Percentiles rank a stretch among this genome's conserved stretches.
Evolutionary conservation across 2,797 vertebrate genomes (phyloP).

Genomic region (Lepilemur septentrionalis): DNA sequence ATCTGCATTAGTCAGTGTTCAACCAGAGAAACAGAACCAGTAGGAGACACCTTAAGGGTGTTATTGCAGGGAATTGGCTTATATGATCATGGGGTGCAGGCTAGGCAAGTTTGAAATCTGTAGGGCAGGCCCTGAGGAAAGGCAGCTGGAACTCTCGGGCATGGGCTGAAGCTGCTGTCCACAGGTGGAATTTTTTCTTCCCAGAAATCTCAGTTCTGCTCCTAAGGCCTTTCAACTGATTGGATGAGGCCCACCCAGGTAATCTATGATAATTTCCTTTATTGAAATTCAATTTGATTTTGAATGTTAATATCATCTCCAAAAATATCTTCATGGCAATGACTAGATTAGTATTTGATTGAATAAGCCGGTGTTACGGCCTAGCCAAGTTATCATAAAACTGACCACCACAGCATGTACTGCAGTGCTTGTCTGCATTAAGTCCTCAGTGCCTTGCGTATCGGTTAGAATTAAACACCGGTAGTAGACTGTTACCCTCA

Average conservation of each 20-base stretch:
- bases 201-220: not conserved
- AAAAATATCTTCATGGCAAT: not conserved
- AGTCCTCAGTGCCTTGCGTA: not conserved
- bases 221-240: not conserved
- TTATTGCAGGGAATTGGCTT: not conserved
- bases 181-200: not conserved
- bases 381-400: not conserved
- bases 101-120: not conserved
- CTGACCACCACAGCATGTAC: not conserved
- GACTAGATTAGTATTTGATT: not conserved
- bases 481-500: not conserved
- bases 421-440: not conserved
- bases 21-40: not conserved
- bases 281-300: not conserved
- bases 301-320: not conserved
- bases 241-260: not conserved
- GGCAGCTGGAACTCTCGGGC: not conserved
- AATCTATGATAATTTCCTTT: not conserved
- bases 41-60: not conserved
- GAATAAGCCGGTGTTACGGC: not conserved
- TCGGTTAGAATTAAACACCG: not conserved
- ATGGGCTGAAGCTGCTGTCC: not conserved
- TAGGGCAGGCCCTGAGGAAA: not conserved
- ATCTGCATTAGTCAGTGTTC: not conserved
- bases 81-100: rapidly evolving